Evolutionary conservation across 2,888 invertebrate species (phyloP), one percentile per base, ranked within the genome.

Genomic region (Beris chalybata): DNA sequence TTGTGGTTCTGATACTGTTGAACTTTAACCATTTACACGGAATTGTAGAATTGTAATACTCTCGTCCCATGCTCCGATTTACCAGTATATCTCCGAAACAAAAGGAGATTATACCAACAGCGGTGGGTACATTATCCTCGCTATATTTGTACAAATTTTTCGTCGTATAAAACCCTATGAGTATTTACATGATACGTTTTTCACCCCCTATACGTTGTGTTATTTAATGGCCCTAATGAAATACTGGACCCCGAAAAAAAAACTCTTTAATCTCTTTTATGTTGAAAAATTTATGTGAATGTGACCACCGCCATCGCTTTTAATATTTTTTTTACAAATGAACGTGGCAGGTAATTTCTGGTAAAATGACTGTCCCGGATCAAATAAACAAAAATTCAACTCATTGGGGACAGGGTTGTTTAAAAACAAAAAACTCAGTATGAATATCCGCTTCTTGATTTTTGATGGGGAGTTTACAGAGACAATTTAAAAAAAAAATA

Each of bases 201-300:
- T n/a, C n/a, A n/a, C n/a, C 38, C 31, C 5, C 43, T 38, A 43
- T 43, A n/a, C 29, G 44, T 15, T 57, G 43, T 29, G 57, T 44
- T 44, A 57, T 57, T 57, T 57, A 57, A 57, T 57, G 57, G 43
- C 57, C 45, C 57, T 59, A 31, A 59, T 59, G 58, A 59, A 59
- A 59, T 47, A 47, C 58, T 47, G 48, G 57, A 38, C 38, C 38
- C 5, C 7, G 38, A 38, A 38, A 22, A 22, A 22, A 22, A 22
- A 22, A 22, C 31, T 47, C 30, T 59, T 59, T 59, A 59, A 59
- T 59, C 58, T 59, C 57, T 47, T 45, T 48, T 30, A 45, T 59
- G 48, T 59, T 59, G 15, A 59, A 59, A 59, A 59, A 59, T 59
- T 59, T 59, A 59, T 59, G 15, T 43, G 44, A 57, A 47, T 13